Conservation (phyloP, 2,113 vertebrate genomes). For the Peromyscus leucopus region DNA sequence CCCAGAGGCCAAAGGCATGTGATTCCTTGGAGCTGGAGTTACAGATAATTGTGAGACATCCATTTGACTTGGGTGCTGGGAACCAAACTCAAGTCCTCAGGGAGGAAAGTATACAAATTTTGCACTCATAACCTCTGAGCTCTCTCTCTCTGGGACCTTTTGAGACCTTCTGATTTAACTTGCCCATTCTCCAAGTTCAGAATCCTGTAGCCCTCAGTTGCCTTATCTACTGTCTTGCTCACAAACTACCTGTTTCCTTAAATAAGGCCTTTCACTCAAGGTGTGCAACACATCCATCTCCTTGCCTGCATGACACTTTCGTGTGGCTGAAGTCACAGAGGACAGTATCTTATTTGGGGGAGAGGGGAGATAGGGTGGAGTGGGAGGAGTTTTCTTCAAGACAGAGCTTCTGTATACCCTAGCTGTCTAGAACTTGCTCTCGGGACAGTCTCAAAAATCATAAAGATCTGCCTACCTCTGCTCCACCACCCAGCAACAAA, state of each 20-base stretch:
- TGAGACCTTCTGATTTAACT: neutral
- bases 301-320: neutral
- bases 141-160: neutral
- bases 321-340: neutral
- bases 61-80: neutral
- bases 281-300: neutral
- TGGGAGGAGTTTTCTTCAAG: neutral
- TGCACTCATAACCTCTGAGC: neutral
- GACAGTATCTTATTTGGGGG: neutral
- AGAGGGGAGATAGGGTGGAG: too few species aligned
- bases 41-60: neutral
- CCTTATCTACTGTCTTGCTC: neutral
- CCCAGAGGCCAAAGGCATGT: neutral
- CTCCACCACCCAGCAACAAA: neutral
- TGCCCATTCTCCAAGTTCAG: constrained; percentile 22
- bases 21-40: neutral
- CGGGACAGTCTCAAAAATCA: neutral
- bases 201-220: neutral
- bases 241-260: neutral
- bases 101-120: neutral
- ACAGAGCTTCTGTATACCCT: neutral
- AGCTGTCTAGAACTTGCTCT: neutral
- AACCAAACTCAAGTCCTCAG: neutral
- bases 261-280: neutral
- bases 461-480: neutral